Conservation (phyloP, 1,140 invertebrate genomes). For the Meloidogyne hapla region DNA sequence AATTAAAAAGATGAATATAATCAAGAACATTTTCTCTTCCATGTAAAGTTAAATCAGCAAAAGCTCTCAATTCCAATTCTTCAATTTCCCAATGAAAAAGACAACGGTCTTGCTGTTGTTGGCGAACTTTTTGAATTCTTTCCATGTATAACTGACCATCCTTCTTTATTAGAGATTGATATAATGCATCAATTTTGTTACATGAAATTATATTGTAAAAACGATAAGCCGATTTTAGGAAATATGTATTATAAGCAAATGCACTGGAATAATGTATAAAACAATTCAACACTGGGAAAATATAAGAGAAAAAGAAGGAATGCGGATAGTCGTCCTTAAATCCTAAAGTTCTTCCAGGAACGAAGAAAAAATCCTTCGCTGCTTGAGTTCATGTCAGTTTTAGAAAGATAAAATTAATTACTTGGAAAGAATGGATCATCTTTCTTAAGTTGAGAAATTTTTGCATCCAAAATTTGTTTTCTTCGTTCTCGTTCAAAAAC, state of each 20-base stretch:
- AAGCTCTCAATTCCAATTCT: conserved; percentile 76
- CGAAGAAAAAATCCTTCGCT: no score
- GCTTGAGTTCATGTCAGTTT: no score
- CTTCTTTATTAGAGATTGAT: conserved; percentile 79
- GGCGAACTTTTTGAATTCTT: conserved; percentile 73
- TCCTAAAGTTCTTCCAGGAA: no score
- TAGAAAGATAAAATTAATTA: conserved; percentile 68
- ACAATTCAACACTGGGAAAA: conserved; percentile 17
- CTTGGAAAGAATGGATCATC: conserved; percentile 78
- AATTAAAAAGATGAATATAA: conserved; percentile 78
- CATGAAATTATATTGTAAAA: conserved; percentile 57
- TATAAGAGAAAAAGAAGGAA: background rate
- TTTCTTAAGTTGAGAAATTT: conserved; percentile 78
- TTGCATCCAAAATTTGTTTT: conserved; percentile 82
- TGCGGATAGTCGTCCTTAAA: no score
- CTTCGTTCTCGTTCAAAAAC: conserved; percentile 89
- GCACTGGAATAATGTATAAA: no score
- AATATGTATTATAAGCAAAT: no score
- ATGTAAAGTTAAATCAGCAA: conserved; percentile 82
- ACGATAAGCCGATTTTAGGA: background rate
- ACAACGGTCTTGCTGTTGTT: conserved; percentile 69
- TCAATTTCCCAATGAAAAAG: conserved; percentile 79
- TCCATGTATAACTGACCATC: conserved; percentile 93
- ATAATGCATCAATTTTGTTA: conserved; percentile 78
- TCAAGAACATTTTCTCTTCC: conserved; percentile 76